phyloP scores from a whole-genome alignment of 2,888 invertebrate species.

The Maniola hyperantus region DNA sequence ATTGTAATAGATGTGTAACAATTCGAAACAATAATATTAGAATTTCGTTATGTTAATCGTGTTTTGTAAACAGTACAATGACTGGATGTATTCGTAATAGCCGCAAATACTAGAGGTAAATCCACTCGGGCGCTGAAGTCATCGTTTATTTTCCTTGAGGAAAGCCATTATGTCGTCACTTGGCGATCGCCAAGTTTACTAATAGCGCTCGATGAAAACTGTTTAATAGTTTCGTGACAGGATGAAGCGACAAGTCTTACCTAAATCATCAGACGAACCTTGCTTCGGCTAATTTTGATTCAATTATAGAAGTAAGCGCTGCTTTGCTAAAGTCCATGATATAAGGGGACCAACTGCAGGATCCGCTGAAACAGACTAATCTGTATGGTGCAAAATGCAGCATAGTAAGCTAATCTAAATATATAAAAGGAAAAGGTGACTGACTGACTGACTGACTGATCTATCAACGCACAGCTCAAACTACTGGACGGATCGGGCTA shows the following conservation, averaged over 20 bases:
- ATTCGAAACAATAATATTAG: background rate
- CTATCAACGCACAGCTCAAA: too few species aligned
- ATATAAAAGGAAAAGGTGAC: too few species aligned
- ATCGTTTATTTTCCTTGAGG: conserved; percentile 34
- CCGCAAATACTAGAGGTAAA: conserved; percentile 21
- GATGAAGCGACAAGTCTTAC: background rate
- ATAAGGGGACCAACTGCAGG: too few species aligned
- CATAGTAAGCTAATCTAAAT: too few species aligned
- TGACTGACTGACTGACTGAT: too few species aligned
- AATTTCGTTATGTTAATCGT: conserved; percentile 3
- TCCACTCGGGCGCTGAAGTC: conserved; percentile 19
- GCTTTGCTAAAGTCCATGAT: too few species aligned
- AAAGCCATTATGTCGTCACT: conserved; percentile 27
- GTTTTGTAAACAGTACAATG: conserved; percentile 10
- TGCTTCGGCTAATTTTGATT: too few species aligned
- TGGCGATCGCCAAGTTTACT: conserved; percentile 4
- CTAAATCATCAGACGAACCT: background rate
- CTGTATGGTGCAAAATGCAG: too few species aligned
- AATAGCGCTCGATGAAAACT: background rate
- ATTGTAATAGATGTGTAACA: background rate
- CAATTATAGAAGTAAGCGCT: too few species aligned
- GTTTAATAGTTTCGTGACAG: background rate
- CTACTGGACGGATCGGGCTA: too few species aligned
- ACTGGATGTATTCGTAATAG: background rate
- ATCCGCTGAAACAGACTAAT: too few species aligned